phyloP scores from a whole-genome alignment of 2,797 vertebrate species.

The Liparis tanakae region DNA sequence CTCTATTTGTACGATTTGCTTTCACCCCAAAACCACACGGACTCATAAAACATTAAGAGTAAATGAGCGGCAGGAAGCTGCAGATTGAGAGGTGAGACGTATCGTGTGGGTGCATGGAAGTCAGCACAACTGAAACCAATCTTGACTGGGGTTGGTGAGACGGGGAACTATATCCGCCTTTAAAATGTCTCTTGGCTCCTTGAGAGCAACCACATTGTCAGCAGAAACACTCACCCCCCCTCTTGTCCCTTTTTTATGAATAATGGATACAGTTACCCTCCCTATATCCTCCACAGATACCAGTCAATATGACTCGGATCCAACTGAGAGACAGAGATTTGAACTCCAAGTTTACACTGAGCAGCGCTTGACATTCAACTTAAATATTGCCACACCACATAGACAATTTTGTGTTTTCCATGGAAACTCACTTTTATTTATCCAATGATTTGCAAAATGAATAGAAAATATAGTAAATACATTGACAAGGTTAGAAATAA shows the following conservation, averaged over 20 bases:
- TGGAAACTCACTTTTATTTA: too few relatives aligned
- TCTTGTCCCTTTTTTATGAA: slow-evolving; percentile 73
- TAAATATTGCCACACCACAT: slow-evolving; percentile 36
- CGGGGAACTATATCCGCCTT: slow-evolving; percentile 67
- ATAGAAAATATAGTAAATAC: too few relatives aligned
- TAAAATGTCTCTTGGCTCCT: slow-evolving; percentile 60
- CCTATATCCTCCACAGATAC: slow-evolving; percentile 48
- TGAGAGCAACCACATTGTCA: slow-evolving; percentile 68
- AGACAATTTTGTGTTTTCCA: too few relatives aligned
- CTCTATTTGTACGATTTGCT: slow-evolving; percentile 52
- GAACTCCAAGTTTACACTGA: slow-evolving; percentile 42
- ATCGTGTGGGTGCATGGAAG: slow-evolving; percentile 61
- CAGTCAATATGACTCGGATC: slow-evolving; percentile 60
- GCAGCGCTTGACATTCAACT: slow-evolving; percentile 50
- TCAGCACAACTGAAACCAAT: slow-evolving; percentile 65
- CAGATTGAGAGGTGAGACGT: slow-evolving; percentile 51
- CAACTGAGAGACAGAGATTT: slow-evolving; percentile 25
- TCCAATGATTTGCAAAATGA: too few relatives aligned
- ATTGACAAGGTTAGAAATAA: too few relatives aligned
- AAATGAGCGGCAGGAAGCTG: slow-evolving; percentile 64
- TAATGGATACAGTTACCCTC: slow-evolving; percentile 75
- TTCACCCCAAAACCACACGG: slow-evolving; percentile 53
- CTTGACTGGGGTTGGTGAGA: slow-evolving; percentile 42
- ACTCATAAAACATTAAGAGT: slow-evolving; percentile 68
- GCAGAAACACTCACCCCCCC: slow-evolving; percentile 70